Evolutionary conservation across 1,140 invertebrate genomes (phyloP).

Genomic region (Pseudomyrmex pallidus): DNA sequence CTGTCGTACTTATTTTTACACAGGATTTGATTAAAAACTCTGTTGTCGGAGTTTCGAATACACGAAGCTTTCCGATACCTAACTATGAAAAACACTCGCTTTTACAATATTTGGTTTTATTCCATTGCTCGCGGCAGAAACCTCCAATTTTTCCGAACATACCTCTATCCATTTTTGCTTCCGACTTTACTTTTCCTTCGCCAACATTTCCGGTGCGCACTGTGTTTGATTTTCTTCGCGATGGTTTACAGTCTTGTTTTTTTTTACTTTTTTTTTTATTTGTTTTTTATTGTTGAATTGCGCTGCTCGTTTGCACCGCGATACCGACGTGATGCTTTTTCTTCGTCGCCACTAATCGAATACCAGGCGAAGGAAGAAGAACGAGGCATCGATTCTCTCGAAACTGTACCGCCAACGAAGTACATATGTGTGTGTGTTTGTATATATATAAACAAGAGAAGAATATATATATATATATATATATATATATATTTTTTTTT

Average conservation of each 20-base stretch:
- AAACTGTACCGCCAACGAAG: not conserved
- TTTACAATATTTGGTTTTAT: constrained; percentile 7
- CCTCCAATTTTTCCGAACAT: not conserved
- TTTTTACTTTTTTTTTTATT: not conserved
- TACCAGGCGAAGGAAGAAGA: not conserved
- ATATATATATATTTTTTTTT: not conserved
- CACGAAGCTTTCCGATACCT: not conserved
- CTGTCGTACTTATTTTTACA: not conserved
- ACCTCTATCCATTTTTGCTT: constrained; percentile 20
- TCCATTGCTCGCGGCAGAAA: not conserved
- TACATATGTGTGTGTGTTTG: not conserved
- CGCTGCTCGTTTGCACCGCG: constrained; percentile 38
- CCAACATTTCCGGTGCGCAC: constrained; percentile 14
- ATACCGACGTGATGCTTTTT: constrained; percentile 16
- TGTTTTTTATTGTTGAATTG: too few species aligned
- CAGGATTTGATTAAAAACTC: too few species aligned
- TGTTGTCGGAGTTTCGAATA: too few species aligned
- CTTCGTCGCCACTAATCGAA: constrained; percentile 6
- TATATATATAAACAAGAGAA: too few species aligned
- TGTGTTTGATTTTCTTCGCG: constrained; percentile 32
- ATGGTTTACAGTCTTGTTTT: constrained; percentile 5
- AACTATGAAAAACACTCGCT: not conserved
- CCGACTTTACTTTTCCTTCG: constrained; percentile 29
- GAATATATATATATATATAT: too few species aligned
- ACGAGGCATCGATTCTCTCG: constrained; percentile 11